These are phyloP conservation scores for Hipparchia sbordonii DNA, from an alignment of 2,888 invertebrate species.

Conservation along the genomic window DNA sequence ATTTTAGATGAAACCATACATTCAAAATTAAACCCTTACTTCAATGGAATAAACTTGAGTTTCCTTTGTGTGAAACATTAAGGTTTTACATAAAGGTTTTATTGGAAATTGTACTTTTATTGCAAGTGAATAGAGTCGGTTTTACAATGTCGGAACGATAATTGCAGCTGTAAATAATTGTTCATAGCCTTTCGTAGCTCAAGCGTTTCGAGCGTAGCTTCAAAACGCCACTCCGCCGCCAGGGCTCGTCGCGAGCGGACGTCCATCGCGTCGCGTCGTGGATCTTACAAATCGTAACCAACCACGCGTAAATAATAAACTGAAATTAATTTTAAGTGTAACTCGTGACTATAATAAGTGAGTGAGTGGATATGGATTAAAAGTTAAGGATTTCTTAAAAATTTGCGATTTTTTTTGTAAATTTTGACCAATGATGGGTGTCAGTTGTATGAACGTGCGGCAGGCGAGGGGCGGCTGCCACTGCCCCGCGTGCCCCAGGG, in stretches of 20 bases:
- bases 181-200: slow-evolving; percentile 18
- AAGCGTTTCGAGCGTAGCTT: slow-evolving; percentile 32
- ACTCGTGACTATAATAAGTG: slow-evolving; percentile 39
- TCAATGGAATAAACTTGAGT: not conserved
- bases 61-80: not conserved
- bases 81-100: not conserved
- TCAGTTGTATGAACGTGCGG: slow-evolving; percentile 83
- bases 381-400: slow-evolving; percentile 16
- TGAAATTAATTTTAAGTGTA: slow-evolving; percentile 22
- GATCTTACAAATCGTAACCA: slow-evolving; percentile 30
- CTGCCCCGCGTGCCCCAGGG: slow-evolving; percentile 78
- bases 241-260: slow-evolving; percentile 65
- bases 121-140: not conserved
- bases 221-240: slow-evolving; percentile 61
- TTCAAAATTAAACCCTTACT: not conserved
- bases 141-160: not conserved
- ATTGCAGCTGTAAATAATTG: slow-evolving; percentile 31
- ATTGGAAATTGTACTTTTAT: not conserved
- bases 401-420: slow-evolving; percentile 10
- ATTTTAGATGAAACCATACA: slow-evolving; percentile 2
- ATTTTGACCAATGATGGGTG: slow-evolving; percentile 71
- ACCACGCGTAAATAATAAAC: slow-evolving; percentile 33
- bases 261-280: slow-evolving; percentile 50
- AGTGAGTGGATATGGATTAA: slow-evolving; percentile 45
- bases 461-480: slow-evolving; percentile 81